A percentile compares a stretch with the other conserved stretches of the same genome.
phyloP scores from a whole-genome alignment of 2,113 vertebrate genomes.

The Ptychochromis oligacanthus region DNA sequence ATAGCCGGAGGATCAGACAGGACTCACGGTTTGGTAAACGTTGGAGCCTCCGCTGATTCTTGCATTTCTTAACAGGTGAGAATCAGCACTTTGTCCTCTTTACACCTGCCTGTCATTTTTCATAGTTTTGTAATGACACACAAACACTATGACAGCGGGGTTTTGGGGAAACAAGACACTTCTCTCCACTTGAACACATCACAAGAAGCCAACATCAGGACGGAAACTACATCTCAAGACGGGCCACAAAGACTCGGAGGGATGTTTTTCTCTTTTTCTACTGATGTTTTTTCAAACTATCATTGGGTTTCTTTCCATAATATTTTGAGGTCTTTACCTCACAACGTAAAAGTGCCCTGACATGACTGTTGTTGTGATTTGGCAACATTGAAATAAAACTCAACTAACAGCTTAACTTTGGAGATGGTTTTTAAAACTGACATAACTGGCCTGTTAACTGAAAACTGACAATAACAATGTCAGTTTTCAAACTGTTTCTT shows the following conservation, averaged over 20 bases:
- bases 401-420: background rate
- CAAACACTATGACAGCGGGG: background rate
- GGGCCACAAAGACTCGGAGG: background rate
- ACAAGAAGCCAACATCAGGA: background rate
- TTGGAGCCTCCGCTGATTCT: background rate
- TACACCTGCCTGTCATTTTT: background rate
- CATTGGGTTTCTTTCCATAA: background rate
- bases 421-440: background rate
- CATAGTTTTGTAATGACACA: background rate
- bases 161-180: background rate
- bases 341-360: background rate
- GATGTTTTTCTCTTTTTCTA: conserved; percentile 9
- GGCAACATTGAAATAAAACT: background rate
- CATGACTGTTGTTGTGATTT: background rate
- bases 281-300: background rate
- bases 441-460: background rate
- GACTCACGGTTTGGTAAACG: no score
- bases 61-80: background rate
- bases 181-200: background rate
- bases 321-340: background rate
- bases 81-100: background rate
- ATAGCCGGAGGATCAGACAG: background rate
- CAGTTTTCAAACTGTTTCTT: background rate
- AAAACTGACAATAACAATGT: background rate
- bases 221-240: background rate